These are phyloP conservation scores for Coreoperca whiteheadi DNA, from an alignment of 2,113 vertebrate genomes.

Conservation along the genomic window DNA sequence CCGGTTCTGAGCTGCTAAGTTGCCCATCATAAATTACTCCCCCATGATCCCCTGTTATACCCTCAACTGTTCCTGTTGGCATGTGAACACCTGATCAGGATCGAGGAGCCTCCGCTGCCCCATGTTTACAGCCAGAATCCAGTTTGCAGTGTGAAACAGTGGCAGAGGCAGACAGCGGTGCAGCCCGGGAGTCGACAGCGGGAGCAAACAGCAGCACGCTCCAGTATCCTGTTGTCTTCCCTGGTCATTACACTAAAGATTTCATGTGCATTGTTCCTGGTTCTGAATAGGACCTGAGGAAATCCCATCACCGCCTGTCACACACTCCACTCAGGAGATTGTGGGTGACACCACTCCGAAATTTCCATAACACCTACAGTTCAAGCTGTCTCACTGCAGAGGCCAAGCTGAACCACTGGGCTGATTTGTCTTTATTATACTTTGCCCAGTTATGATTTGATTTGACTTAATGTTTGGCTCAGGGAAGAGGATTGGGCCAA, in stretches of 20 bases:
- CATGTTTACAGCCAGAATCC: constrained; percentile 59
- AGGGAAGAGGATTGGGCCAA: constrained; percentile 77
- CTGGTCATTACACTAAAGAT: constrained; percentile 33
- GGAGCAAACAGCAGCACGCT: constrained; percentile 45
- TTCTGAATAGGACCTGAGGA: constrained; percentile 64
- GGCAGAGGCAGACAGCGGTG: constrained; percentile 40
- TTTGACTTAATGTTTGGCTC: constrained; percentile 70
- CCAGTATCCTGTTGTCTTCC: constrained; percentile 47
- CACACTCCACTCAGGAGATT: constrained; percentile 68
- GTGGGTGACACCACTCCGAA: constrained; percentile 55
- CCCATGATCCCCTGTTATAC: constrained; percentile 23
- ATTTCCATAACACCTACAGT: constrained; percentile 61
- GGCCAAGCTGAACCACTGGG: constrained; percentile 66
- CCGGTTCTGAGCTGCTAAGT: constrained; percentile 67
- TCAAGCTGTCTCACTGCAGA: constrained; percentile 64
- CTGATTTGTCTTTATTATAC: constrained; percentile 58
- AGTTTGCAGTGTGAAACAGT: constrained; percentile 46
- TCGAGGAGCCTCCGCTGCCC: constrained; percentile 57
- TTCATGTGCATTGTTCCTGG: constrained; percentile 50
- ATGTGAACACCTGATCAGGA: constrained; percentile 62
- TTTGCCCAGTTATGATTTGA: constrained; percentile 74
- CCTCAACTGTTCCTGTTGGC: constrained; percentile 59
- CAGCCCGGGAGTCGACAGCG: constrained; percentile 29
- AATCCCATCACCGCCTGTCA: constrained; percentile 56
- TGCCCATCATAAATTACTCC: constrained; percentile 51